Evolutionary conservation across 2,797 vertebrate species (phyloP).

Genomic region (Pseudomugil gertrudae): DNA sequence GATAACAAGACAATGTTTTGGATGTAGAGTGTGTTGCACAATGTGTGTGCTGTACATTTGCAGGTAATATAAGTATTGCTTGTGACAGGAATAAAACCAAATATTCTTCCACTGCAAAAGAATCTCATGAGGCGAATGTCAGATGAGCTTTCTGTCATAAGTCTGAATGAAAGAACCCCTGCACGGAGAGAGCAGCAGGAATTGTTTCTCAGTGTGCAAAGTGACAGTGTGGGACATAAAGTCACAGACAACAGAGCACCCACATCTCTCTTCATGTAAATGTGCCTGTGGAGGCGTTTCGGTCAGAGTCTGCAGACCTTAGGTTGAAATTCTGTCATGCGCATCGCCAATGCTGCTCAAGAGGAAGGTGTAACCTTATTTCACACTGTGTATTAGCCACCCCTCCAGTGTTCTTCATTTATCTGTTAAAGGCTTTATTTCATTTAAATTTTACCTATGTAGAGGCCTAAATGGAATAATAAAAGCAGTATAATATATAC

Average conservation of each 20-base stretch:
- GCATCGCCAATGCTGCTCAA: conserved; percentile 34
- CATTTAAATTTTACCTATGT: neutral
- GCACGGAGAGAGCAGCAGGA: conserved; percentile 15
- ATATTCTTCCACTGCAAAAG: neutral
- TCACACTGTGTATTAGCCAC: conserved; percentile 2
- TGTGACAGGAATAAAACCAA: conserved; percentile 8
- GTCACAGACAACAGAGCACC: conserved; percentile 18
- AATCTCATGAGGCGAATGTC: conserved; percentile 14
- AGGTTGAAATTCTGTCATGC: conserved; percentile 41
- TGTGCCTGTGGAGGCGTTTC: conserved; percentile 23
- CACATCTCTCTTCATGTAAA: conserved; percentile 23
- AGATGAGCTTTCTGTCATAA: conserved; percentile 8
- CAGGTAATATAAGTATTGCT: neutral
- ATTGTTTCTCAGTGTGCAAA: conserved; percentile 7
- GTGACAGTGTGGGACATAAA: conserved; percentile 23
- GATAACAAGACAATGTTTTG: neutral
- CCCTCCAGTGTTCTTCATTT: neutral
- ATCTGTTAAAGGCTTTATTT: neutral
- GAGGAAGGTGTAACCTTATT: conserved; percentile 25
- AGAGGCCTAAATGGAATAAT: neutral
- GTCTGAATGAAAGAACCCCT: conserved; percentile 6
- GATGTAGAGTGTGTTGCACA: neutral
- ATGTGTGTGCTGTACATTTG: neutral
- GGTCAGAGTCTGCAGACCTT: conserved; percentile 28
- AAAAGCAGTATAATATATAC: neutral